Evolutionary conservation across 1,140 invertebrate genomes (phyloP).

Genomic region (Gonatopus flavifemur): DNA sequence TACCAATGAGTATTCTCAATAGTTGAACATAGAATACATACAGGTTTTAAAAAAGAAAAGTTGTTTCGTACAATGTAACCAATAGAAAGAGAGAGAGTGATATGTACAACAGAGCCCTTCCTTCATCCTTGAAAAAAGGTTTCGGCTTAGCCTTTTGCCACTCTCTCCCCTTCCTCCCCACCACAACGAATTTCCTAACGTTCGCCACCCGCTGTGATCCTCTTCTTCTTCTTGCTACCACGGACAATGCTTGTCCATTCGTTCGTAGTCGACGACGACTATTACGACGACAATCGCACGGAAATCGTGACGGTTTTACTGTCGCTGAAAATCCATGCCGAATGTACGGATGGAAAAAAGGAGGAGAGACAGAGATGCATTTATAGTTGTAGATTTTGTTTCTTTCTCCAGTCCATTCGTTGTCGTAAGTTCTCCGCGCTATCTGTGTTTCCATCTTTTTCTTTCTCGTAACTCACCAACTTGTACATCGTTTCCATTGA

Average conservation of each 20-base stretch:
- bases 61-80: slow-evolving; percentile 5
- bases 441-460: too few species aligned
- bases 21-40: too few species aligned
- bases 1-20: too few species aligned
- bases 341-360: too few species aligned
- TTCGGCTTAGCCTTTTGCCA: slow-evolving; percentile 29
- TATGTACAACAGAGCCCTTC: too few species aligned
- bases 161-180: slow-evolving; percentile 9
- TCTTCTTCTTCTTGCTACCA: slow-evolving; percentile 20
- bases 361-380: too few species aligned
- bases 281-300: slow-evolving; percentile 39
- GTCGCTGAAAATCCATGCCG: slow-evolving; percentile 41
- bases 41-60: slow-evolving; percentile 4
- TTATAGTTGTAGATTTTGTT: slow-evolving; percentile 21
- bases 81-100: neutral
- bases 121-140: slow-evolving; percentile 24
- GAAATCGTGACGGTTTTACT: slow-evolving; percentile 49
- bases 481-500: too few species aligned
- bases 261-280: too few species aligned
- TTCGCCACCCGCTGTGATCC: slow-evolving; percentile 40
- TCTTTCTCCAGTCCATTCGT: slow-evolving; percentile 4
- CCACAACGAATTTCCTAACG: slow-evolving; percentile 35
- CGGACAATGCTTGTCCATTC: slow-evolving; percentile 42
- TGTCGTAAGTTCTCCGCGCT: slow-evolving; percentile 12
- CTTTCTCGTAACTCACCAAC: too few species aligned